Base-by-base conservation (phyloP, 2,888 invertebrate species). In the Pristionchus exspectatus region DNA sequence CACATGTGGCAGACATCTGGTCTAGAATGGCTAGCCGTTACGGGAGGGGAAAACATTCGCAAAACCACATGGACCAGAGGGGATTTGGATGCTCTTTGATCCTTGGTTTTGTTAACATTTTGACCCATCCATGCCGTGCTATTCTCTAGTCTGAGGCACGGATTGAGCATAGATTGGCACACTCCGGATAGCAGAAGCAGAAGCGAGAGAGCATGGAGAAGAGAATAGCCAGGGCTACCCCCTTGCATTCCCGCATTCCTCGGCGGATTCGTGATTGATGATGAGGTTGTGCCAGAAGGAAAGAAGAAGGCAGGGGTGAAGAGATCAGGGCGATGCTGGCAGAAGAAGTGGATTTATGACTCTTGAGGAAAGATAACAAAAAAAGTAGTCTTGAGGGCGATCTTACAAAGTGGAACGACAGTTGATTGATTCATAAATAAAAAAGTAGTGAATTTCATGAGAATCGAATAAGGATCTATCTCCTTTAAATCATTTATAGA, bases 1-100 rank as follows among this genome's bases (percentile, higher is more conserved):
- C 81, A 50, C 81, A 81, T 81, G 14, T 81, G 81, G 24, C 3
- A 4, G 27, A 27, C 81, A 81, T 81, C 50, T 81, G 81, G 81
- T n/a, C 18, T 5, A n/a, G 50, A 50, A 81, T 54, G n/a, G 81
- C 27, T 9, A 14, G 30, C 16, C 30, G 33, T 30, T 33, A 33
- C 2, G 77, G 44, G 30, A 7, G 50, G 1, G n/a, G n/a, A 81
- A 81, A 81, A 81, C 81, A 81, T 81, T 74, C 81, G 0, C n/a
- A 81, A 50, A 81, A 81, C 81, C 81, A 81, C 50, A 81, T 81
- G 81, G n/a, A 12, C n/a, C 12, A 27, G 24, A 14, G 81, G 16
- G 63, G 63, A 24, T 63, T n/a, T 24, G 3, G 21, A 74, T 54
- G 54, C 0, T 81, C n/a, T 81, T 81, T 54, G 81, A 50, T 27